These are phyloP conservation scores for Leucoma salicis DNA, from an alignment of 2,888 invertebrate genomes.

Conservation along the genomic window DNA sequence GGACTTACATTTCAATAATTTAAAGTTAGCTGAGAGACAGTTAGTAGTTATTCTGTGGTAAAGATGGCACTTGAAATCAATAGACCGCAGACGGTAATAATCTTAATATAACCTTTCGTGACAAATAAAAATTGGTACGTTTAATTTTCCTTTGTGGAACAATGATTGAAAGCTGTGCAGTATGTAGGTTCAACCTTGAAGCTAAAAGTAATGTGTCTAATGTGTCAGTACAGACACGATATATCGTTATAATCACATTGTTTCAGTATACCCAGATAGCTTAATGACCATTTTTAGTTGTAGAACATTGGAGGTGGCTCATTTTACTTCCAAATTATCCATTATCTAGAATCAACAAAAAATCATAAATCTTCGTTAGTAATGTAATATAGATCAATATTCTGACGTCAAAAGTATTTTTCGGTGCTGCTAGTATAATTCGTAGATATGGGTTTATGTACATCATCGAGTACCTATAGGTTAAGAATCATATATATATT, in stretches of 20 bases:
- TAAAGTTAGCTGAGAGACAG: too few species aligned
- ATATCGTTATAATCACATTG: conserved; percentile 44
- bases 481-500: too few species aligned
- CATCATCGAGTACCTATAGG: too few species aligned
- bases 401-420: conserved; percentile 18
- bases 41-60: too few species aligned
- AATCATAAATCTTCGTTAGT: conserved; percentile 24
- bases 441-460: too few species aligned
- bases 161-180: conserved; percentile 30
- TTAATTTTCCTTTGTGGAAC: conserved; percentile 23
- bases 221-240: conserved; percentile 33
- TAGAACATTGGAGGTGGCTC: conserved; percentile 18
- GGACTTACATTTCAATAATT: too few species aligned
- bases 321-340: conserved; percentile 32
- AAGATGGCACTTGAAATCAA: conserved; percentile 3
- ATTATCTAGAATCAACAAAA: conserved; percentile 25
- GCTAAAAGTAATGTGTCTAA: conserved; percentile 28
- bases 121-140: conserved; percentile 25
- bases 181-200: conserved; percentile 32
- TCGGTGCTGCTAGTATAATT: too few species aligned
- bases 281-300: conserved; percentile 33
- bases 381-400: conserved; percentile 22
- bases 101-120: conserved; percentile 24
- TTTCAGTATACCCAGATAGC: conserved; percentile 26
- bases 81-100: conserved; percentile 4